Evolutionary conservation across 2,888 invertebrate species (phyloP), one percentile per base, ranked within the genome.

Genomic region (Anthophora plumipes): DNA sequence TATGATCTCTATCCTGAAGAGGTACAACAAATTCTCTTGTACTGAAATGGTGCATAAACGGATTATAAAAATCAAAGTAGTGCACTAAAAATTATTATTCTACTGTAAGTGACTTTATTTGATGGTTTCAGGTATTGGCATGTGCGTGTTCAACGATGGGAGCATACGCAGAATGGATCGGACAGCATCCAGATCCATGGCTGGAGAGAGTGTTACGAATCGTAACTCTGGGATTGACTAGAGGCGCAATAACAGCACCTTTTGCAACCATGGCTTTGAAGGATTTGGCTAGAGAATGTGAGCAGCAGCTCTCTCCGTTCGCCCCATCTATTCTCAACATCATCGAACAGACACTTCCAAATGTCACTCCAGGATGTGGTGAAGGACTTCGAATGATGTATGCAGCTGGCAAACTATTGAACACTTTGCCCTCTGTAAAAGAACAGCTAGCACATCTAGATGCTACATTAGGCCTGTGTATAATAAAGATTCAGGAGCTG

Each of bases 211-310:
- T 96, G 8, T 94, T 97, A 71, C 96, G 96, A n/a, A 93, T 97
- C 31, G 93, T 97, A 4, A 94, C 95, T 20, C 94, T 96, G 48
- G 96, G 97, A 1, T 93, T 97, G 14, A 90, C 90, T 0, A 95
- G 94, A 43, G 95, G 96, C 85, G 94, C 95, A 0, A 94, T 96
- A 41, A 96, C 97, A 80, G 96, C 97, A 0, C 96, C 97, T 6
- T 95, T 97, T 72, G 96, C 98, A 0, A 98, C 98, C 5, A 95
- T 98, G 93, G 98, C 98, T 37, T 94, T 98, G 14, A 97, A 98
- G 92, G 98, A 98, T 90, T 95, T 99, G 52, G 96, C 97, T 46
- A 94, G 96, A 48, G 98, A 98, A 92, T 98, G 98, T 91, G 95
- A 96, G 88, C 92, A 95, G 66, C 96, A 96, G 91, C 95, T 98